Evolutionary conservation across 2,113 vertebrate genomes (phyloP), one percentile per base, ranked within the genome.

Genomic region (Catagonus wagneri): DNA sequence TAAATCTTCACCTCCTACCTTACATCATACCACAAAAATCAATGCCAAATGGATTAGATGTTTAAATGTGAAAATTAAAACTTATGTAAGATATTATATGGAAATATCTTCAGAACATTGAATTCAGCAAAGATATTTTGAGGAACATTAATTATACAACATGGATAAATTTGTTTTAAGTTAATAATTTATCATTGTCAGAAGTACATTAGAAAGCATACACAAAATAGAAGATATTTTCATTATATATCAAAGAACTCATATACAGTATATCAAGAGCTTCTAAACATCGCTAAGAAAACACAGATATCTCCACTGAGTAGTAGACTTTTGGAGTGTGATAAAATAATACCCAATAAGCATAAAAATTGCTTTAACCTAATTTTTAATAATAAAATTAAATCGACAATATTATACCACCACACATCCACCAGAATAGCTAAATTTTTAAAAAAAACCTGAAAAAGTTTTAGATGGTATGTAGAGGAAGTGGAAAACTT

Each of bases 11-110:
- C 14, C 11, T 44, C 8, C 7, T 60, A 52, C n/a, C 17, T 81
- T 50, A n/a, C 39, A 52, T 75, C 17, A 61, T 50, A 44, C 34
- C 29, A 56, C 20, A 87, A 68, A 90, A 78, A 36, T 71, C 27
- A 76, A 66, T 83, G 34, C 13, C 61, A 63, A 63, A 39, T 27
- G 52, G 34, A 63, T 10, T 69, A 16, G 27, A 19, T 92, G 2
- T 60, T 34, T 83, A 92, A 52, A 56, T 72, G 12, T 92, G 52
- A 83, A 95, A 94, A 58, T 36, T 86, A 29, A 90, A 87, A 39
- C 13, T 72, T 79, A 68, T 63, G 20, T n/a, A 76, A 75, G 3
- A 54, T n/a, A 91, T 71, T 15, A 76, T 39, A 23, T 60, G 20
- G 4, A 75, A 58, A 81, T 95, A 60, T 85, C 23, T 71, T 85